phyloP scores from a whole-genome alignment of 2,113 vertebrate species.

The Vulpes ferrilata region DNA sequence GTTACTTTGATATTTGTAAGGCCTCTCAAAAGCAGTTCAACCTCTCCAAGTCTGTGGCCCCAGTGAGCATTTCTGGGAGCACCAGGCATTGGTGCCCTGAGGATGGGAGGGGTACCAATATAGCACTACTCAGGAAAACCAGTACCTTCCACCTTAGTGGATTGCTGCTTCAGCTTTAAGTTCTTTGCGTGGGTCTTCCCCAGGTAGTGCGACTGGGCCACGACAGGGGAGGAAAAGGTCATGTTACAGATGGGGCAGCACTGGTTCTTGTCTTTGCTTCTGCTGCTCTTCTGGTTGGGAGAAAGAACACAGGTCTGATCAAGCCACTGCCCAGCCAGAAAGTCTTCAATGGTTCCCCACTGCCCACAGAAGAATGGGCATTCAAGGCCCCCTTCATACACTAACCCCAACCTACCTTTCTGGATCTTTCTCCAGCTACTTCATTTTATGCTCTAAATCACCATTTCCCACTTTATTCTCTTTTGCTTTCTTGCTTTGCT shows the following conservation, averaged over 20 bases:
- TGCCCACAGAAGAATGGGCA: constrained; percentile 58
- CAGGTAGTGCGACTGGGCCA: constrained; percentile 97
- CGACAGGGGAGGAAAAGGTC: constrained; percentile 95
- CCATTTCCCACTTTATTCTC: constrained; percentile 47
- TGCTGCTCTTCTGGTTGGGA: constrained; percentile 89
- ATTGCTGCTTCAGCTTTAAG: constrained; percentile 91
- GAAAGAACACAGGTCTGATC: constrained; percentile 81
- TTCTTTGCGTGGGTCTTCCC: constrained; percentile 98
- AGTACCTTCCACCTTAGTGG: constrained; percentile 90
- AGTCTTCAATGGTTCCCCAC: constrained; percentile 65
- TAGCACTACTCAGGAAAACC: constrained; percentile 77
- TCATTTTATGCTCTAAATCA: background rate
- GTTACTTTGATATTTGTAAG: constrained; percentile 48
- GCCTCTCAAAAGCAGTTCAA: constrained; percentile 47
- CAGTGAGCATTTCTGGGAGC: constrained; percentile 53
- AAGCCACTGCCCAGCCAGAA: constrained; percentile 63
- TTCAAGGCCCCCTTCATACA: constrained; percentile 30
- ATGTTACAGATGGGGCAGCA: constrained; percentile 96
- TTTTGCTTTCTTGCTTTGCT: constrained; percentile 23
- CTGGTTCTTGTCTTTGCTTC: constrained; percentile 92
- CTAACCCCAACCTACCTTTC: constrained; percentile 65
- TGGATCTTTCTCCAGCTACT: constrained; percentile 50
- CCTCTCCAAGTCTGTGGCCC: constrained; percentile 45
- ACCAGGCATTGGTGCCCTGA: constrained; percentile 42
- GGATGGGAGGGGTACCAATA: constrained; percentile 56